Evolutionary conservation across 2,113 vertebrate genomes (phyloP).

Genomic region (Petaurus breviceps): DNA sequence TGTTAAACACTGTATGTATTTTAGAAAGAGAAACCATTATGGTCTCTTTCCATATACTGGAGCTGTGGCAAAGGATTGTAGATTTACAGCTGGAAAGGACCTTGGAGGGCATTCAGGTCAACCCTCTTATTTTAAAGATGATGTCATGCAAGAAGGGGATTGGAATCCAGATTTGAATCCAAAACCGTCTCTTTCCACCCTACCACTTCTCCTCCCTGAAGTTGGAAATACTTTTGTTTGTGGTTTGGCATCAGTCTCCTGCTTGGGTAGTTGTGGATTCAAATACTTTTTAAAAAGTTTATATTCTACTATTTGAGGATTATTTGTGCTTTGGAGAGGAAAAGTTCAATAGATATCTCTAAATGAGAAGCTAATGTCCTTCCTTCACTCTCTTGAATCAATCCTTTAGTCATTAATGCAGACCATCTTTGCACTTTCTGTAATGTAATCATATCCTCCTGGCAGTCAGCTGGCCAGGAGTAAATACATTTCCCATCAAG

Average conservation of each 20-base stretch:
- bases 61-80: not conserved
- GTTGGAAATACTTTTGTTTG: not conserved
- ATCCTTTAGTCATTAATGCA: constrained; percentile 57
- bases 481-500: constrained; percentile 31
- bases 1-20: not conserved
- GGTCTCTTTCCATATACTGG: not conserved
- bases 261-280: constrained; percentile 36
- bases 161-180: not conserved
- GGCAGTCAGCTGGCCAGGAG: constrained; percentile 57
- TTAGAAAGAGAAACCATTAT: not conserved
- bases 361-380: constrained; percentile 28
- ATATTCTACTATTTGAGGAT: constrained; percentile 56
- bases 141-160: not conserved
- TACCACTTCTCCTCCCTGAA: not conserved
- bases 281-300: constrained; percentile 52
- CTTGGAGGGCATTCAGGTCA: not conserved
- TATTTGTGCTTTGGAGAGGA: constrained; percentile 47
- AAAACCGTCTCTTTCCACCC: not conserved
- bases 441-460: constrained; percentile 41
- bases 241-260: not conserved
- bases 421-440: constrained; percentile 55
- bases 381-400: constrained; percentile 57
- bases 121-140: not conserved
- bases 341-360: constrained; percentile 46
- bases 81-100: not conserved